Evolutionary conservation across 1,140 invertebrate species (phyloP).

Genomic region (Dinoponera quadriceps): DNA sequence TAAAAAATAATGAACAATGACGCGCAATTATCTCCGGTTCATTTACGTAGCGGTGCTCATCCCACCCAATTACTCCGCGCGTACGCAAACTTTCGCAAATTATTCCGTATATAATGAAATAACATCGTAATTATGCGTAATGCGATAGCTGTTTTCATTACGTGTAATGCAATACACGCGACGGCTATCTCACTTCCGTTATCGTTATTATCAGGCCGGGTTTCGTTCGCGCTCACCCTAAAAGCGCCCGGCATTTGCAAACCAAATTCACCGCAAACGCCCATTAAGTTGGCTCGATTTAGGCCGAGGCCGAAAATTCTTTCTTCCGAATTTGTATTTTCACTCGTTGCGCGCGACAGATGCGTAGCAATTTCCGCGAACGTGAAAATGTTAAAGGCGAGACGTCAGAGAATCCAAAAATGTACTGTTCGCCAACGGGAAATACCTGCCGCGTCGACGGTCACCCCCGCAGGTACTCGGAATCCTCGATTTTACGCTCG

Average conservation of each 20-base stretch:
- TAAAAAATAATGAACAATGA: slow-evolving; percentile 58
- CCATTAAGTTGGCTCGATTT: background rate
- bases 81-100: slow-evolving; percentile 58
- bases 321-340: slow-evolving; percentile 18
- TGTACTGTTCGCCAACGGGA: background rate
- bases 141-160: slow-evolving; percentile 61
- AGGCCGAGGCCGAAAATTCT: background rate
- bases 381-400: background rate
- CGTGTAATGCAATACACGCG: slow-evolving; percentile 57
- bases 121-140: slow-evolving; percentile 63
- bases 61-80: slow-evolving; percentile 38
- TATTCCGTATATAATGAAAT: slow-evolving; percentile 61
- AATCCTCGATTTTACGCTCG: background rate
- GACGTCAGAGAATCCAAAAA: background rate
- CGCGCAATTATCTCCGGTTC: slow-evolving; percentile 54
- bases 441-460: background rate
- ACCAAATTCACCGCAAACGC: slow-evolving; percentile 50
- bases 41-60: slow-evolving; percentile 44
- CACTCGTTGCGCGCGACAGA: too few relatives aligned
- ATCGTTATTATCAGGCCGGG: slow-evolving; percentile 42
- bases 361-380: background rate
- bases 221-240: slow-evolving; percentile 36
- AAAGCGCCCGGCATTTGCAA: slow-evolving; percentile 52
- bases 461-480: too few relatives aligned
- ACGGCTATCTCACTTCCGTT: slow-evolving; percentile 55